Conservation (phyloP, 2,797 vertebrate genomes). For the Ctenopoma multispine region DNA sequence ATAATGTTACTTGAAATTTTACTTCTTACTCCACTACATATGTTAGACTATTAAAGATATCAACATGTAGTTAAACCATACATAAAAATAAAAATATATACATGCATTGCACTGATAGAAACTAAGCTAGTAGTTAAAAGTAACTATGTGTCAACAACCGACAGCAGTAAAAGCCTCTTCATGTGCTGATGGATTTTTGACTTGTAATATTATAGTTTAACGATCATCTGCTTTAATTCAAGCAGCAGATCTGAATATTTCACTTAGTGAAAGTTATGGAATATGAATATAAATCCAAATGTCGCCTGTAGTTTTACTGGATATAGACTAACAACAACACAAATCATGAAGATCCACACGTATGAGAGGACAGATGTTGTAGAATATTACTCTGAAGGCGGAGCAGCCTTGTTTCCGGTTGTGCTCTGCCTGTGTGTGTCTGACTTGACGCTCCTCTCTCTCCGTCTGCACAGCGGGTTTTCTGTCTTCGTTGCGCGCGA, state of each 20-base stretch:
- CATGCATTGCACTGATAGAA: not conserved
- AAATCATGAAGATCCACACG: too few relatives aligned
- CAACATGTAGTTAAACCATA: too few relatives aligned
- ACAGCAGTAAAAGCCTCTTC: not conserved
- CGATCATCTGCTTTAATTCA: too few relatives aligned
- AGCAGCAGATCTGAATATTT: too few relatives aligned
- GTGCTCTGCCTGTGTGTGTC: rapidly evolving
- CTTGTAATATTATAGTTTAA: not conserved
- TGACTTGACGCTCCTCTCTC: conserved; percentile 30
- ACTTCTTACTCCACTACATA: not conserved
- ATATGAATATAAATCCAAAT: too few relatives aligned
- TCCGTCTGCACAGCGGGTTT: conserved; percentile 70
- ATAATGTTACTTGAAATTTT: not conserved
- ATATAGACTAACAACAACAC: too few relatives aligned
- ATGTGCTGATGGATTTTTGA: not conserved
- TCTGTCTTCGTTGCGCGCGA: conserved; percentile 53
- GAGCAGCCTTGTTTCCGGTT: conserved; percentile 18
- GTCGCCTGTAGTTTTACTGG: too few relatives aligned
- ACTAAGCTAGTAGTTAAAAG: too few relatives aligned
- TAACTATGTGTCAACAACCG: too few relatives aligned
- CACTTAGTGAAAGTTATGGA: too few relatives aligned
- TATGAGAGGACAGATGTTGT: too few relatives aligned
- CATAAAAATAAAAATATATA: not conserved
- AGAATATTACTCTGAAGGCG: conserved; percentile 32
- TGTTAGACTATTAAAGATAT: not conserved